These are phyloP conservation scores for Piscicola geometra DNA, from an alignment of 2,888 invertebrate genomes.

Conservation along the genomic window DNA sequence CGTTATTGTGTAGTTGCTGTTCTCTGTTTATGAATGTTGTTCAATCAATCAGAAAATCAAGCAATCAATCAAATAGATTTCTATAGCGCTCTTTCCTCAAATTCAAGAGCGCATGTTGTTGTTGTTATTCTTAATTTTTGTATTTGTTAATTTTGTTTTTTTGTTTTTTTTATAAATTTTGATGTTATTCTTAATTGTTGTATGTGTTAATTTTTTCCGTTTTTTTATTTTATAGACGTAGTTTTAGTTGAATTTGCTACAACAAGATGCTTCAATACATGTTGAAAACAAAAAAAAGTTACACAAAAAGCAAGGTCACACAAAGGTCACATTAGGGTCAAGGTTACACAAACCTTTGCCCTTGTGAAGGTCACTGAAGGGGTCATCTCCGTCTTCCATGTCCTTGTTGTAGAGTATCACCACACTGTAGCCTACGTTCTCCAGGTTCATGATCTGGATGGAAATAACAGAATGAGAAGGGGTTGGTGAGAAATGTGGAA, in stretches of 20 bases:
- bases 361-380: background rate
- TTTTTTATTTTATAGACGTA: too few species aligned
- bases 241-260: too few species aligned
- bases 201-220: background rate
- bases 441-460: background rate
- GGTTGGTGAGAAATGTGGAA: background rate
- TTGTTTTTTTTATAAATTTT: background rate
- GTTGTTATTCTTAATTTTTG: background rate
- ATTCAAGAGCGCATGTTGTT: too few species aligned
- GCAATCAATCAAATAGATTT: too few species aligned
- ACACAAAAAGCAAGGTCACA: too few species aligned
- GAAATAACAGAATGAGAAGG: background rate
- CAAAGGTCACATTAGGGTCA: too few species aligned
- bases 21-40: too few species aligned
- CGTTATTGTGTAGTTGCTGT: background rate
- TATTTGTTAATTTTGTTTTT: background rate
- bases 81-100: too few species aligned
- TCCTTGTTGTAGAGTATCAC: background rate
- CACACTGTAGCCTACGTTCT: conserved; percentile 7
- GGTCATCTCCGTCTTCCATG: background rate
- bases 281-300: too few species aligned
- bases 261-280: too few species aligned
- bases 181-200: background rate
- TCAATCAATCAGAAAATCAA: too few species aligned
- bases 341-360: too few species aligned